Evolutionary conservation across 2,113 vertebrate species (phyloP), one percentile per base, ranked within the genome.

Genomic region (Lasiurus borealis): DNA sequence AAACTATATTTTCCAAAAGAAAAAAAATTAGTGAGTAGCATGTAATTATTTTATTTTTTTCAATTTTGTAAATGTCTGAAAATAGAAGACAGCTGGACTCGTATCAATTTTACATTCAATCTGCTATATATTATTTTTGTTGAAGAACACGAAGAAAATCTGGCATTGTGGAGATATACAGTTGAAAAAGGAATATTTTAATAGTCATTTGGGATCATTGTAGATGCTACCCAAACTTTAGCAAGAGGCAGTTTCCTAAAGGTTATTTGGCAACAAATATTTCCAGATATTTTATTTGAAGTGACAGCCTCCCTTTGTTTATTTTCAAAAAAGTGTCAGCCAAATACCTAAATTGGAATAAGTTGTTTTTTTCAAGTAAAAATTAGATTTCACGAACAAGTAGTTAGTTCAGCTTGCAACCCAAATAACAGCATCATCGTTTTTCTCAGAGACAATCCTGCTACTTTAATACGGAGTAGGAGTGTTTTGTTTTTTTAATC

Each of bases 361-460:
- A 81, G 14, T 69, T 95, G 27, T n/a, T 88, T 50, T 50, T 94
- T 95, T 85, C 72, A 85, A 57, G 72, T 90, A 75, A 85, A 95
- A 94, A 36, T 82, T 46, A 6, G 73, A 8, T 90, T 84, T 90
- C 34, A 27, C 73, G 23, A 73, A 64, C 92, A 48, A 87, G 52
- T 23, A 40, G 31, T 68, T 69, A 85, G 75, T 86, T 91, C 69
- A n/a, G 36, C 84, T 88, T 88, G 48, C 31, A 85, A 40, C n/a
- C 44, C 50, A 46, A 62, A 83, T 40, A 82, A 9, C 31, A 57
- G 19, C 27, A 84, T 1, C 34, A 27, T 15, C 14, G 15, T 36
- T 78, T 85, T 85, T 68, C 15, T 34, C 29, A 62, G 71, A 2
- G 18, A 84, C 36, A 87, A 18, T 2, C 2, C 1, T 50, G 21